phyloP scores from a whole-genome alignment of 2,797 vertebrate genomes.

The Capromys pilorides region DNA sequence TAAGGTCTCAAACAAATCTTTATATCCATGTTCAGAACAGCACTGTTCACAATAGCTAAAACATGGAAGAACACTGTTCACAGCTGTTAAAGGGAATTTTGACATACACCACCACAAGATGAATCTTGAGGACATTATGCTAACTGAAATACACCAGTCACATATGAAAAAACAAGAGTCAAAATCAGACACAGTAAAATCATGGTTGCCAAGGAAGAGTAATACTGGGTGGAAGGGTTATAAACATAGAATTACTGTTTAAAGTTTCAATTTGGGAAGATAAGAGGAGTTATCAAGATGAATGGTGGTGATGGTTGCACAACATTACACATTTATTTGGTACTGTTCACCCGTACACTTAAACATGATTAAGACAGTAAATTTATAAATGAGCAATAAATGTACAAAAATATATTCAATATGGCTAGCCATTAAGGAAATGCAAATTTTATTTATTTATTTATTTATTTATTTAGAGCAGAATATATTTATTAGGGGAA shows the following conservation, averaged over 20 bases:
- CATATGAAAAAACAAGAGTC: not conserved
- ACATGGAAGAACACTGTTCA: not conserved
- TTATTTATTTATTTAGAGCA: not conserved
- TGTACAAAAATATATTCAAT: not conserved
- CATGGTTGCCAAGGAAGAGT: not conserved
- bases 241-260: not conserved
- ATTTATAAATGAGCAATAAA: not conserved
- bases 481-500: too few relatives aligned
- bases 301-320: not conserved
- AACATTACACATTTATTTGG: not conserved
- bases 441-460: not conserved
- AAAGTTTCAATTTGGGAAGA: not conserved
- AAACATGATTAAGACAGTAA: not conserved
- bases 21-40: not conserved
- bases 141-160: not conserved
- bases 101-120: not conserved
- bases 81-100: not conserved
- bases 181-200: not conserved
- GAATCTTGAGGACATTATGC: not conserved
- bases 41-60: not conserved
- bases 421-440: not conserved
- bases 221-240: not conserved
- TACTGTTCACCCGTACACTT: not conserved
- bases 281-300: not conserved
- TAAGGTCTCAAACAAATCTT: not conserved